A percentile compares a stretch with the other conserved stretches of the same genome.
These are phyloP conservation scores for Oscheius myriophilus DNA, from an alignment of 2,888 invertebrate species.

Conservation along the genomic window DNA sequence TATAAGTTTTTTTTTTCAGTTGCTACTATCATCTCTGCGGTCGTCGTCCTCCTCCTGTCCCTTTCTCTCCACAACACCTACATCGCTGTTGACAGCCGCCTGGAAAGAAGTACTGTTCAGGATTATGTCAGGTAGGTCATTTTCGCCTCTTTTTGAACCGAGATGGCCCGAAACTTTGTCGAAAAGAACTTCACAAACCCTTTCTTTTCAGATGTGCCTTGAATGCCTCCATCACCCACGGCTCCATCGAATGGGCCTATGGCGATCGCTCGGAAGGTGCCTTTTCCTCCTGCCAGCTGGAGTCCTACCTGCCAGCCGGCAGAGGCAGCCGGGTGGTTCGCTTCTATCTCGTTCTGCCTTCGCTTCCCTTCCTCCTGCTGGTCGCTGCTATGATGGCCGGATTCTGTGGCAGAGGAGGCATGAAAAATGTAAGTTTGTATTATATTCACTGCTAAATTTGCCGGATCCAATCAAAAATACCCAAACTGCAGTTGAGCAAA, in stretches of 20 bases:
- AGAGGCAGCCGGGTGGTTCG: conserved; percentile 1
- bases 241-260: conserved; percentile 17
- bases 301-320: conserved; percentile 2
- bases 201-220: conserved; percentile 13
- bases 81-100: not conserved
- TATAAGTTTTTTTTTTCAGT: conserved; percentile 6
- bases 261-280: conserved; percentile 2
- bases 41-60: conserved; percentile 4
- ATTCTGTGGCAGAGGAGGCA: conserved; percentile 18
- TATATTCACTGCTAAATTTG: too few species aligned
- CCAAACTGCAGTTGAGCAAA: too few species aligned
- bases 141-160: not conserved
- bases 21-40: not conserved
- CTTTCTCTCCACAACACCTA: conserved; percentile 8
- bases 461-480: too few species aligned
- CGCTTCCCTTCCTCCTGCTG: conserved; percentile 6
- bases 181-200: too few species aligned
- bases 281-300: conserved; percentile 6
- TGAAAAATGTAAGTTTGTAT: conserved; percentile 23
- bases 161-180: too few species aligned
- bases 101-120: conserved; percentile 1
- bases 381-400: conserved; percentile 5
- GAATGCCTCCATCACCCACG: not conserved
- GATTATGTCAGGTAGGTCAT: conserved; percentile 13
- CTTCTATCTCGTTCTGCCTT: conserved; percentile 3